Evolutionary conservation across 2,797 vertebrate genomes (phyloP).

Genomic region (Oreonectes daqikongensis): DNA sequence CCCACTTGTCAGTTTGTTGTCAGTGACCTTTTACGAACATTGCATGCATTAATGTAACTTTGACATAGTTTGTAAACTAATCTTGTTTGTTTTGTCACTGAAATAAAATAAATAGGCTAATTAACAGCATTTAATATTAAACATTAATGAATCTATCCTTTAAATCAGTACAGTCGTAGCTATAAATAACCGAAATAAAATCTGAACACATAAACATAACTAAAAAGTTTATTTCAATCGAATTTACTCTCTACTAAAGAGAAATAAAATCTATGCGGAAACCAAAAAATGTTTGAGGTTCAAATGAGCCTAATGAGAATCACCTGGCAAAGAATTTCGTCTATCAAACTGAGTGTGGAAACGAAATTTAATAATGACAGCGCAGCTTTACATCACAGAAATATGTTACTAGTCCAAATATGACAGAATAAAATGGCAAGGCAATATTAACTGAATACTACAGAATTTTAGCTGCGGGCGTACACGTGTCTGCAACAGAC

Average conservation of each 20-base stretch:
- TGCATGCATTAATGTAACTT: conserved; percentile 7
- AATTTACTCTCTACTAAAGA: not conserved
- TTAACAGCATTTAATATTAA: not conserved
- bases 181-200: not conserved
- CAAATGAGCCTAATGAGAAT: conserved; percentile 8
- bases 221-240: not conserved
- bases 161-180: not conserved
- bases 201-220: not conserved
- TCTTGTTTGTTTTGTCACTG: not conserved
- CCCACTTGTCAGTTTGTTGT: not conserved
- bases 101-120: not conserved
- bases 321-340: conserved; percentile 23
- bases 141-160: not conserved
- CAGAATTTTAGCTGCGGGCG: not conserved
- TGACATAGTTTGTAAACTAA: not conserved
- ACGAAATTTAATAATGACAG: conserved; percentile 30
- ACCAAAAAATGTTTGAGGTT: conserved; percentile 14
- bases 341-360: conserved; percentile 6
- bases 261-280: not conserved
- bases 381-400: conserved; percentile 12
- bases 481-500: not conserved
- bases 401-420: conserved; percentile 8
- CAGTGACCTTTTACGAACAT: not conserved
- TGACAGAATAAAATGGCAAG: not conserved
- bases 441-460: not conserved